Base-by-base conservation (phyloP, 2,797 vertebrate species). In the Ataeniobius toweri region DNA sequence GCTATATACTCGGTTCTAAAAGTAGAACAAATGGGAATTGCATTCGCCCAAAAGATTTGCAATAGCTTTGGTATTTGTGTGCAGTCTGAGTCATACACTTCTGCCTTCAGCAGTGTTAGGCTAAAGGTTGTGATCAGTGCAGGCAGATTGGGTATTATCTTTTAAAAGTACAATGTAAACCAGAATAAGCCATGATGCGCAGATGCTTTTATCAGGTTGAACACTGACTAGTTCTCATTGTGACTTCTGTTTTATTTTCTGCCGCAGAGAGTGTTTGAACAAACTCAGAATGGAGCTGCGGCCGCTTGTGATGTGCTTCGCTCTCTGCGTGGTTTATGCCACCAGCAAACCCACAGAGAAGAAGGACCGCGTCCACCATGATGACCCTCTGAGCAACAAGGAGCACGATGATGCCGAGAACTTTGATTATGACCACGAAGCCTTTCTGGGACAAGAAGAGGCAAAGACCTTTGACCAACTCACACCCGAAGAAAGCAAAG, bases 401-500 rank as follows among this genome's bases (percentile, higher is more conserved):
- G 94, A 96, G 50, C 98, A 99, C 0, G 94, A 98, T 0, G 98
- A 99, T 12, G 84, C 89, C 0, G 96, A 98, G 81, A 97, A 87
- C 92, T 99, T 99, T 74, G 98, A 99, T 86, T 99, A 99, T n/a
- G 98, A 99, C 93, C 98, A 99, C 0, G 98, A 99, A 56, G 98
- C 98, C 14, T 99, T 99, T 89, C 94, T 99, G 51, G 98, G 98
- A 9, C 96, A 98, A 0, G 98, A 99, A 0, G 98, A 99, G 75
- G 97, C 98, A 73, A 99, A 99, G 89, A 97, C 96, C 5, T 99
- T 98, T 0, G 98, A 99, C 63, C 98, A 99, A 91, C 96, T 99
- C 56, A 98, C 98, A 0, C 97, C 98, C 0, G 98, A 99, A 87
- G 98, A 99, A 90, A 99, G 98, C 97, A 99, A 99, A 81, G 98